A percentile compares a stretch with the other conserved stretches of the same genome.
These are phyloP conservation scores for Sarotherodon lohbergeri DNA, from an alignment of 2,113 vertebrate species.

Conservation along the genomic window DNA sequence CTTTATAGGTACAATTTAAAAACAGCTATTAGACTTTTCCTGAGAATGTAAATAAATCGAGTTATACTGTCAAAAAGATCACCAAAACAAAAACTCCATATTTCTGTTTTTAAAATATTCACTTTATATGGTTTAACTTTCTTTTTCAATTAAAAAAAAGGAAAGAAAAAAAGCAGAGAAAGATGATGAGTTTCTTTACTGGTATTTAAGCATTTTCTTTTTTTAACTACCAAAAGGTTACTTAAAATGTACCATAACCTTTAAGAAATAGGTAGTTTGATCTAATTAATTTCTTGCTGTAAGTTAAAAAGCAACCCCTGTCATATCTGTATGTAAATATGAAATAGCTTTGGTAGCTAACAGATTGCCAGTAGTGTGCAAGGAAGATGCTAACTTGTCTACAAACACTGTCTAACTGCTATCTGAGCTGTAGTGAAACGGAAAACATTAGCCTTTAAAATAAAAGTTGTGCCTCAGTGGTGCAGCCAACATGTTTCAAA, in stretches of 20 bases:
- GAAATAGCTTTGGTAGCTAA: neutral
- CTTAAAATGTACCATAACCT: neutral
- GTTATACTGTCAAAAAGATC: neutral
- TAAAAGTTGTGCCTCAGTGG: neutral
- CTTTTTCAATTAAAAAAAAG: neutral
- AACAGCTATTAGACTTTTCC: constrained; percentile 19
- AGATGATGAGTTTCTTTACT: neutral
- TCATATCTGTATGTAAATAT: neutral
- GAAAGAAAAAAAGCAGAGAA: neutral
- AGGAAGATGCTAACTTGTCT: neutral
- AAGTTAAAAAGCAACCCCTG: neutral
- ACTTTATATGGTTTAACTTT: neutral
- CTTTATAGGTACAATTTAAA: constrained; percentile 4
- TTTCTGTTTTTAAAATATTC: neutral
- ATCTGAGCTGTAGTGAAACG: neutral
- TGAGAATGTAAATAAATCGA: constrained; percentile 33
- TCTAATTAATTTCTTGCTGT: neutral
- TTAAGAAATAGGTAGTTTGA: neutral
- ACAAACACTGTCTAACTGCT: neutral
- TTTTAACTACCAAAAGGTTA: neutral
- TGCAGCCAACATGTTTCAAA: neutral
- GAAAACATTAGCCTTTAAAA: neutral
- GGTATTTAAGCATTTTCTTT: neutral
- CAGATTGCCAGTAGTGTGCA: neutral
- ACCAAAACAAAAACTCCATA: neutral